Conservation (phyloP, 2,797 vertebrate species). For the Champsocephalus esox region DNA sequence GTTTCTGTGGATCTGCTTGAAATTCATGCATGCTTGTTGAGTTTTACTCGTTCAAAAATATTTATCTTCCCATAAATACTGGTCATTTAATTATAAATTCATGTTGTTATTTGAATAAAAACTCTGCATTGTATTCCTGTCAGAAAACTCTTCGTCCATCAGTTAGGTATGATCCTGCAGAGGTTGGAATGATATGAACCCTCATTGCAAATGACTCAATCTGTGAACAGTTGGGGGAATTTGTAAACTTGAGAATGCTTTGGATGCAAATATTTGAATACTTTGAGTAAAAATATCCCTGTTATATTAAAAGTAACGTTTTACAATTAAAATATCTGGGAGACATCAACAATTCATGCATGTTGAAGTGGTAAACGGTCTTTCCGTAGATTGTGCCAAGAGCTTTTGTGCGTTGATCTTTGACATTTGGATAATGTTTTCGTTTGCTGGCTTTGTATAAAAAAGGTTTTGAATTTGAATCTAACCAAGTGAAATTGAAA, state of each 20-base stretch:
- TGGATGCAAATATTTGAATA: too few species aligned
- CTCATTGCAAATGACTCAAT: neutral
- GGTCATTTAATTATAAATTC: neutral
- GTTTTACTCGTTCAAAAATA: neutral
- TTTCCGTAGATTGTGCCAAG: slow-evolving; percentile 4
- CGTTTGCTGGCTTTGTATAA: neutral
- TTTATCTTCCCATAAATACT: neutral
- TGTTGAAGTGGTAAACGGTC: neutral
- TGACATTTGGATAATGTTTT: neutral
- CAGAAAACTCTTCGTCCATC: neutral
- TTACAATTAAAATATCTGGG: too few species aligned
- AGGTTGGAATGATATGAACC: neutral
- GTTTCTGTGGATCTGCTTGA: neutral
- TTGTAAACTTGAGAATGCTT: too few species aligned
- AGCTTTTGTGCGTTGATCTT: neutral
- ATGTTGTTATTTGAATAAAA: neutral
- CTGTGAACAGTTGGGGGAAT: neutral
- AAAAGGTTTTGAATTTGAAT: neutral
- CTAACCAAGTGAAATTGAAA: slow-evolving; percentile 11
- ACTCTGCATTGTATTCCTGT: neutral
- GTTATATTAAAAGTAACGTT: too few species aligned
- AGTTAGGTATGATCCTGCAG: neutral
- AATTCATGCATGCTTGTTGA: neutral
- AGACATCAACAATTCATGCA: neutral
- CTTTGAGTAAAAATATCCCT: too few species aligned